These are phyloP conservation scores for Ptycholaimellus sp. DNA, from an alignment of 2,888 invertebrate species.

Conservation along the genomic window DNA sequence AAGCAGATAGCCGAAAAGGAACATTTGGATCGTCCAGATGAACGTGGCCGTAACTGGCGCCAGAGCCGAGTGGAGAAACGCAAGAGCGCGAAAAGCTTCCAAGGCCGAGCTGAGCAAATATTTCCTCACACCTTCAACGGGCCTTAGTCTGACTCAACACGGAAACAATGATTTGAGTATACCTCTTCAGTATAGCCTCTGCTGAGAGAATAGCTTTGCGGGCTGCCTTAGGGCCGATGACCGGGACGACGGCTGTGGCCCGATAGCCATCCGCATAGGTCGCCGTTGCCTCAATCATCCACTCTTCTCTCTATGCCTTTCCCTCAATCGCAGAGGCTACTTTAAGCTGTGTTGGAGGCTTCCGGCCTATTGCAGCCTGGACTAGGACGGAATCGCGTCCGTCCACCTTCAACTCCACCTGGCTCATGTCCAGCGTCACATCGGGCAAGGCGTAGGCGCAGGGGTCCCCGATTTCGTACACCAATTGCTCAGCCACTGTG, in stretches of 20 bases:
- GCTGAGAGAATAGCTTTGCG: conserved; percentile 30
- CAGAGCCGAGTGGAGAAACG: too few relatives aligned
- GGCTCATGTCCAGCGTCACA: conserved; percentile 31
- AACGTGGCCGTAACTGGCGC: too few relatives aligned
- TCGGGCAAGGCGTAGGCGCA: conserved; percentile 31
- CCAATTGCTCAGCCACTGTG: conserved; percentile 31
- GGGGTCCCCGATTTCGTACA: conserved; percentile 34
- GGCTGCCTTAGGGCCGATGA: conserved; percentile 28
- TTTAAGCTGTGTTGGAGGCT: conserved; percentile 24
- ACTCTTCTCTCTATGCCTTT: too few relatives aligned
- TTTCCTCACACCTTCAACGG: too few relatives aligned
- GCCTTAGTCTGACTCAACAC: too few relatives aligned
- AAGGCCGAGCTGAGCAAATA: too few relatives aligned
- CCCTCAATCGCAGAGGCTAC: too few relatives aligned
- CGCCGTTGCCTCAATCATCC: conserved; percentile 30
- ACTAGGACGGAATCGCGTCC: background rate
- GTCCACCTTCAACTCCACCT: conserved; percentile 22
- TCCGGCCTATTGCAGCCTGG: background rate
- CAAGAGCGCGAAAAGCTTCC: too few relatives aligned
- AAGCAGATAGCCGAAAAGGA: too few relatives aligned
- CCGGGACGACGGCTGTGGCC: conserved; percentile 27
- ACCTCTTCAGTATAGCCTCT: conserved; percentile 29
- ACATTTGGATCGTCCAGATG: too few relatives aligned
- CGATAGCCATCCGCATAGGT: conserved; percentile 32
- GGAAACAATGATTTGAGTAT: conserved; percentile 6